Evolutionary conservation across 2,113 vertebrate genomes (phyloP), one percentile per base, ranked within the genome.

Genomic region (Bujurquina vittata): DNA sequence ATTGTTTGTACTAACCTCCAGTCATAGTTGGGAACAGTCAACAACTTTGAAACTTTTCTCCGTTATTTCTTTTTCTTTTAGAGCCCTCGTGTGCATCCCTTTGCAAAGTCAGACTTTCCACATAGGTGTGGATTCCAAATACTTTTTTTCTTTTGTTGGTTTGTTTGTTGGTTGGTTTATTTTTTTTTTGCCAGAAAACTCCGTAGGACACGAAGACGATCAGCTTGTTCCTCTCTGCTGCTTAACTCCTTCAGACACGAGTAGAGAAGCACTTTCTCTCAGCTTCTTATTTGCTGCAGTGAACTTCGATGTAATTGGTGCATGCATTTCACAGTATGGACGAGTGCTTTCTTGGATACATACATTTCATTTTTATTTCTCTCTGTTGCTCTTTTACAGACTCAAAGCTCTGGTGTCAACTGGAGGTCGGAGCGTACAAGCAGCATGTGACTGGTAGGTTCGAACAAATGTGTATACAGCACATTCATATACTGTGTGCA

Each of bases 361-460:
- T 18, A 2, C 15, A 10, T 52, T 69, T 69, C 23, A 20, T 37
- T 6, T 35, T 35, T 62, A 18, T 14, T 8, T 0, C 18, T 57
- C 9, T 29, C 29, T 56, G 69, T 10, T 77, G 43, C 40, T 77
- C 40, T 61, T 54, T 78, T 85, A 17, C 92, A 99, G 98, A 84
- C 96, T 98, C 90, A 99, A 99, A 93, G 97, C 98, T 10, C 91
- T 99, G 93, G 97, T 97, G 40, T 98, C 98, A 5, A 99, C 97
- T 0, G 98, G 98, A 56, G 97, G 97, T 90, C 96, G 97, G 89
- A 99, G 97, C 1, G 98, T 99, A 33, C 98, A 99, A 88, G 96
- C 97, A 79, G 98, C 98, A 80, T 99, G 98, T 93, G 98, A 99
- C 96, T 99, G 98, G 98, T 99, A 94, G 95, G 97, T 97, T 91